Conservation (phyloP, 2,113 vertebrate species). For the Pseudorectes ferrugineus region DNA sequence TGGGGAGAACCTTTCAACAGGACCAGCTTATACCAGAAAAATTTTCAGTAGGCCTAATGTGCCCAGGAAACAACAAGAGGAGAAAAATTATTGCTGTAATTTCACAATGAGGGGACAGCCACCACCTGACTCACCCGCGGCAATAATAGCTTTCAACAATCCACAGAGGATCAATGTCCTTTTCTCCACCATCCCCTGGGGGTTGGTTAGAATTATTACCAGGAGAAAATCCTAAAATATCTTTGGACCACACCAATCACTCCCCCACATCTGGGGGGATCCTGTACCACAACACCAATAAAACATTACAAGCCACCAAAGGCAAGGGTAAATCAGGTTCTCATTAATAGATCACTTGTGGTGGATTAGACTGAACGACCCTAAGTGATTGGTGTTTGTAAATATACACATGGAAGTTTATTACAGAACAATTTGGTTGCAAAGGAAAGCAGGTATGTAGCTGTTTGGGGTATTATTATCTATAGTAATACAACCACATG, state of each 20-base stretch:
- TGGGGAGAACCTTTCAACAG: background rate
- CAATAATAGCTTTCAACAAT: background rate
- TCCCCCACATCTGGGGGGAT: background rate
- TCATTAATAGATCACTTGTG: too few relatives aligned
- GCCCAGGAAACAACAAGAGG: background rate
- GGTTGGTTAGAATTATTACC: background rate
- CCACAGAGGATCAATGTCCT: background rate
- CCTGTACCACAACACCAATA: background rate
- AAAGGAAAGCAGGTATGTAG: too few relatives aligned
- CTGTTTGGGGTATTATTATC: too few relatives aligned
- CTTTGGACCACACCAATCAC: background rate
- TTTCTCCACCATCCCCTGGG: background rate
- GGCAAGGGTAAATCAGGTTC: accelerated
- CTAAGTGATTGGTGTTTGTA: too few relatives aligned
- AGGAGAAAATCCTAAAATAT: background rate
- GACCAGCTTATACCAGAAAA: background rate
- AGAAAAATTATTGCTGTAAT: background rate
- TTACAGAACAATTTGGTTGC: too few relatives aligned
- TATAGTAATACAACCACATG: too few relatives aligned
- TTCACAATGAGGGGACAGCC: background rate
- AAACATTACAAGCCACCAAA: background rate
- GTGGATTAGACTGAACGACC: too few relatives aligned
- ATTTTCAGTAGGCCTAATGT: background rate
- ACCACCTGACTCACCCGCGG: background rate
- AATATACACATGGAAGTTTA: too few relatives aligned